phyloP scores from a whole-genome alignment of 2,888 invertebrate genomes.

The Hemaris fuciformis region DNA sequence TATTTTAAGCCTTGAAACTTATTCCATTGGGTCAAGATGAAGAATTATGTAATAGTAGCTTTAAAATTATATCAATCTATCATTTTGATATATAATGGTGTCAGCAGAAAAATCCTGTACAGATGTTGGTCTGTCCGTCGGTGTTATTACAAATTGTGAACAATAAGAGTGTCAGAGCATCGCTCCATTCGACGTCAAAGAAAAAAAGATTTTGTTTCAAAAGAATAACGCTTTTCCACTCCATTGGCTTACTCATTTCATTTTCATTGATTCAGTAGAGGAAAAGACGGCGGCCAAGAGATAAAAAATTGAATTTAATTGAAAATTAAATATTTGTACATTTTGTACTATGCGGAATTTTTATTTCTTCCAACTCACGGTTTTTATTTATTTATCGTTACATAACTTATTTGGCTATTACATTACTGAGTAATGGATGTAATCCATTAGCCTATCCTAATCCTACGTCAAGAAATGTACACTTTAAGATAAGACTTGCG shows the following conservation, averaged over 20 bases:
- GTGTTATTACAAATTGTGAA: slow-evolving; percentile 18
- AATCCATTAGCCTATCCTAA: too few species aligned
- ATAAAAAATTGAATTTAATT: slow-evolving; percentile 16
- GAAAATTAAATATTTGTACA: slow-evolving; percentile 1
- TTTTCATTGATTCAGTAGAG: slow-evolving; percentile 44
- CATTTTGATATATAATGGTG: slow-evolving; percentile 12
- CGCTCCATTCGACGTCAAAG: slow-evolving; percentile 35
- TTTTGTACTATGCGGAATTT: neutral
- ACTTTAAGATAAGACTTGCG: neutral
- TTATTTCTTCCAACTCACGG: neutral
- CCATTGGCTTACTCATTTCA: slow-evolving; percentile 58
- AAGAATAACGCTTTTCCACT: slow-evolving; percentile 57
- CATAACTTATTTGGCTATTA: too few species aligned
- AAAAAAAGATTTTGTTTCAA: slow-evolving; percentile 55
- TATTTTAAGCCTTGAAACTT: too few species aligned
- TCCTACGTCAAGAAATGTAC: too few species aligned
- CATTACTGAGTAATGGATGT: too few species aligned
- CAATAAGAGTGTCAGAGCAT: slow-evolving; percentile 43
- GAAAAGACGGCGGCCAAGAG: slow-evolving; percentile 34
- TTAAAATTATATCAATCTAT: neutral
- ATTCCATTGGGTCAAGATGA: too few species aligned
- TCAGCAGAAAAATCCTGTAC: slow-evolving; percentile 17
- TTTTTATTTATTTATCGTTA: neutral
- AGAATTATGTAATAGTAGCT: too few species aligned
- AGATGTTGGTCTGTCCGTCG: slow-evolving; percentile 11